Conservation (phyloP, 2,797 vertebrate genomes). For the Xiphophorus birchmanni region DNA sequence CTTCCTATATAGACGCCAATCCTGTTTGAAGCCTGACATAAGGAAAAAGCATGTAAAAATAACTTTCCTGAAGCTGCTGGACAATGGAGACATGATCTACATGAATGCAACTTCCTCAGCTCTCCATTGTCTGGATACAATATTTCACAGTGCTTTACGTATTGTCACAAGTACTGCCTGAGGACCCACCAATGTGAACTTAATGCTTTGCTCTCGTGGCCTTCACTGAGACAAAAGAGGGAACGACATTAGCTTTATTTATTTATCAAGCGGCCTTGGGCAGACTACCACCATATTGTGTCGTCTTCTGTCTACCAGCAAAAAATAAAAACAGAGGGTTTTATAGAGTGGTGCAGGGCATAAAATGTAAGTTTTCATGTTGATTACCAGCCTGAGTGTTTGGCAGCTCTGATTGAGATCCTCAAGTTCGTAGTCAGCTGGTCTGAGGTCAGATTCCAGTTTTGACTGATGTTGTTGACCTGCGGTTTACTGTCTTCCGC, state of each 20-base stretch:
- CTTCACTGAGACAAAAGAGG: background rate
- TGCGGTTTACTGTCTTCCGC: conserved; percentile 65
- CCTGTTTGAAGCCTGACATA: background rate
- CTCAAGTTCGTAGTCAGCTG: background rate
- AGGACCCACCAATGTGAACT: background rate
- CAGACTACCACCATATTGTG: background rate
- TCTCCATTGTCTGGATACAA: background rate
- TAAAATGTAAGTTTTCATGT: background rate
- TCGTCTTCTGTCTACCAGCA: background rate
- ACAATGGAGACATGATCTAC: background rate
- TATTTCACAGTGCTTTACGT: background rate
- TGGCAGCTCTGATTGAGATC: background rate
- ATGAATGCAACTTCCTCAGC: background rate
- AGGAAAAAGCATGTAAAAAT: background rate
- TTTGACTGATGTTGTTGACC: background rate
- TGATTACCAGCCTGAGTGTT: background rate
- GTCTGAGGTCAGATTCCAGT: background rate
- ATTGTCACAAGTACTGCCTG: background rate
- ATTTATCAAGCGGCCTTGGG: background rate
- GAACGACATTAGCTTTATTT: background rate
- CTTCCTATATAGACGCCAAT: background rate
- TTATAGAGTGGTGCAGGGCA: background rate
- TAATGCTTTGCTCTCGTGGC: background rate
- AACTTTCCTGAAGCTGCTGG: background rate
- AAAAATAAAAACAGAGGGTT: background rate